Evolutionary conservation across 2,113 vertebrate genomes (phyloP).

Genomic region (Nansenia antarctica): DNA sequence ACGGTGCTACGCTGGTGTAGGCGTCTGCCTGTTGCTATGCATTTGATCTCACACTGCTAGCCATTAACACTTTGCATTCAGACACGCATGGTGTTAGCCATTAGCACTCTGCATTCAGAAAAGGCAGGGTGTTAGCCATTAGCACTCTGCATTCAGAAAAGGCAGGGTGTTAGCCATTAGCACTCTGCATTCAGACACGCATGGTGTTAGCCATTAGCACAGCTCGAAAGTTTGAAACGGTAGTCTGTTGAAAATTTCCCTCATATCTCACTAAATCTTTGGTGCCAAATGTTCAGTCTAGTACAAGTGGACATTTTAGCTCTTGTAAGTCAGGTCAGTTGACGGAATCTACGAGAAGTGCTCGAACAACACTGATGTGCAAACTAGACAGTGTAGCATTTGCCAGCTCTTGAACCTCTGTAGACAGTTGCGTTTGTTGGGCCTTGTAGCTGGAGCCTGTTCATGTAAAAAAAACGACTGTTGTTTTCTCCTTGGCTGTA

Average conservation of each 20-base stretch:
- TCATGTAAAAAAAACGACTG: slow-evolving; percentile 54
- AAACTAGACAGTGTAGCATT: slow-evolving; percentile 10
- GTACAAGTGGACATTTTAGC: slow-evolving; percentile 3
- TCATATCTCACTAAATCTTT: slow-evolving; percentile 28
- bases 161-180: background rate
- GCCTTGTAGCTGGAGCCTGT: slow-evolving; percentile 44
- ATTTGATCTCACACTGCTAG: slow-evolving; percentile 52
- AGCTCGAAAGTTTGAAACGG: background rate
- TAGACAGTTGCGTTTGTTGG: slow-evolving; percentile 40
- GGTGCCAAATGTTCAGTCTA: slow-evolving; percentile 38
- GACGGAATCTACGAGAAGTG: slow-evolving; percentile 36
- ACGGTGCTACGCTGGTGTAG: slow-evolving; percentile 71
- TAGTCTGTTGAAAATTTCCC: background rate
- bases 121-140: background rate
- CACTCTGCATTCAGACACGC: background rate
- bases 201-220: background rate
- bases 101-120: background rate
- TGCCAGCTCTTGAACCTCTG: slow-evolving; percentile 33
- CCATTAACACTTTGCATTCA: slow-evolving; percentile 21
- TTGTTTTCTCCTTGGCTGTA: slow-evolving; percentile 60
- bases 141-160: background rate
- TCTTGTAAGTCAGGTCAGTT: background rate
- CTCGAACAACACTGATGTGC: slow-evolving; percentile 42
- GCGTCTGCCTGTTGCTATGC: slow-evolving; percentile 55
- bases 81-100: background rate